Evolutionary conservation across 2,797 vertebrate species (phyloP).

Genomic region (Anas capensis): DNA sequence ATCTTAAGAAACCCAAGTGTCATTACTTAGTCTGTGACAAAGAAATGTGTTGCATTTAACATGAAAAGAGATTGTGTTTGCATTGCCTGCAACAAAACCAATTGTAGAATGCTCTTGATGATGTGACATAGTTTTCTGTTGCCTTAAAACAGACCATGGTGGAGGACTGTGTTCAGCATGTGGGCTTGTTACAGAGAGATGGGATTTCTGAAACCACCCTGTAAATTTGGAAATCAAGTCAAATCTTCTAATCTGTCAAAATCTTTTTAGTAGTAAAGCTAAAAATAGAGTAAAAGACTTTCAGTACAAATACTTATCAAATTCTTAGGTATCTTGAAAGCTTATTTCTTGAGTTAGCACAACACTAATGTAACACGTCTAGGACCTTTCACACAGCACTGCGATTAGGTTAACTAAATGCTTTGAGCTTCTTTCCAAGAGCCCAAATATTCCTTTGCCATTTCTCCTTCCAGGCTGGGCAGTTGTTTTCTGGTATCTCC

Average conservation of each 20-base stretch:
- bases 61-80: neutral
- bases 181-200: neutral
- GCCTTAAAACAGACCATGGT: neutral
- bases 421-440: neutral
- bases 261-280: neutral
- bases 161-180: neutral
- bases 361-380: neutral
- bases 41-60: neutral
- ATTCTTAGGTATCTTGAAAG: neutral
- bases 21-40: neutral
- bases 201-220: neutral
- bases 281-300: neutral
- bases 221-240: neutral
- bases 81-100: neutral
- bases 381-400: neutral
- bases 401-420: neutral
- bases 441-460: neutral
- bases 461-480: neutral
- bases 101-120: neutral
- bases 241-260: neutral
- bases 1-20: neutral
- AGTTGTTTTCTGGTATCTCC: neutral
- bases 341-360: neutral
- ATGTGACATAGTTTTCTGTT: neutral
- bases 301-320: neutral